Percentiles rank a stretch among this genome's conserved stretches.
Conservation (phyloP, 2,888 invertebrate genomes). For the Ophonus ardosiacus region DNA sequence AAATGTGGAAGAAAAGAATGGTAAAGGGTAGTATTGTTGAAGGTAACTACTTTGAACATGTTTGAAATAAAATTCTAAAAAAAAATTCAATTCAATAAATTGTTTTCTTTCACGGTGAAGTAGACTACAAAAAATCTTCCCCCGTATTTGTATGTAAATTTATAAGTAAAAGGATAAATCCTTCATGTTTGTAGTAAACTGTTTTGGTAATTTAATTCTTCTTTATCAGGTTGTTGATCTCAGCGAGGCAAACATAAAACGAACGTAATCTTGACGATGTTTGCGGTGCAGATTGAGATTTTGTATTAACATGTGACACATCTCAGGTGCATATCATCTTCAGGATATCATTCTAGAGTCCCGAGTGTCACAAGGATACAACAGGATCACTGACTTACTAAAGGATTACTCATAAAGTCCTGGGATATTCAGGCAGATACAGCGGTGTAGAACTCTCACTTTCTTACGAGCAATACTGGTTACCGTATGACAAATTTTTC, state of each 20-base stretch:
- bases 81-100: no score
- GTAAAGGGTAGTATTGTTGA: no score
- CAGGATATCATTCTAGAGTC: slow-evolving; percentile 43
- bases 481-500: no score
- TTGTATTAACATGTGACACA: slow-evolving; percentile 54
- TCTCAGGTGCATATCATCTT: slow-evolving; percentile 62
- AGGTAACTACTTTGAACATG: no score
- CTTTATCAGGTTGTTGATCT: slow-evolving; percentile 5
- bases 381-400: slow-evolving; percentile 45
- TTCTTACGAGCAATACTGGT: not conserved
- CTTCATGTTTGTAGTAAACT: not conserved
- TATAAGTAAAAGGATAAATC: not conserved
- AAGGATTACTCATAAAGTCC: slow-evolving; percentile 19
- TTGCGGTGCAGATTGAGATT: slow-evolving; percentile 10
- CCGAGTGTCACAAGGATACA: slow-evolving; percentile 51
- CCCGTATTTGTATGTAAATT: no score
- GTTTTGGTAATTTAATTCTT: not conserved
- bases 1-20: no score
- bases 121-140: no score
- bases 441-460: not conserved
- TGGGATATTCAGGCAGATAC: not conserved
- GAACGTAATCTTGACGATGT: not conserved
- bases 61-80: no score
- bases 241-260: slow-evolving; percentile 10
- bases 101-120: no score